Evolutionary conservation across 2,113 vertebrate species (phyloP), one percentile per base, ranked within the genome.

Genomic region (Chionis minor): DNA sequence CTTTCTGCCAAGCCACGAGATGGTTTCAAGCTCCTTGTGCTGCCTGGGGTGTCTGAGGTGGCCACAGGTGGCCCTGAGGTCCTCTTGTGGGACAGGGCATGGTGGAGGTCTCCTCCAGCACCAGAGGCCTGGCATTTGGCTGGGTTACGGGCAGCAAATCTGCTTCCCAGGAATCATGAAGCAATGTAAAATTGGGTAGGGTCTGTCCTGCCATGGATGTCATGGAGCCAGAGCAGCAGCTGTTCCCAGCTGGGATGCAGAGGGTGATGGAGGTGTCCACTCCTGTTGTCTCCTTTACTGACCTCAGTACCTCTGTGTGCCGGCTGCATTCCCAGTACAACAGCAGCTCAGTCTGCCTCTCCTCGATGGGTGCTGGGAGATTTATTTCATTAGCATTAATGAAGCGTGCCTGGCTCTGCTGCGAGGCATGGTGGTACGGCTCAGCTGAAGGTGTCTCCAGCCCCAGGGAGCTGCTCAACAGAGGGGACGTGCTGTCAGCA

Each of bases 151-250:
- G 15, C 82, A 91, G 44, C 11, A 86, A 73, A 91, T 40, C 75
- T 69, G 13, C 58, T 83, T 80, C 67, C 44, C 9, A 6, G 10
- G 40, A 26, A 16, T 19, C 20, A 32, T 22, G 66, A 55, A 82
- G 61, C 9, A 8, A 30, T 1, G 1, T 7, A 74, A 90, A 87
- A n/a, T 21, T 0, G 0, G 21, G 42, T 30, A 66, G 55, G 38
- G 21, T 35, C 73, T 81, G 33, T 70, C 23, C 58, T 35, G 26
- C 59, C 73, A 14, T 2, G 3, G 18, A 44, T 3, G 3, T 16
- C 1, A 0, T 3, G 6, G 26, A 81, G 49, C 72, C 3, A 2
- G 38, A 78, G n/a, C 67, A 56, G 58, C 8, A 6, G 35, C 66
- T 67, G 33, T 15, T 51, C 55, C 24, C 8, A 5, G 15, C 32